Evolutionary conservation across 2,113 vertebrate genomes (phyloP).

Genomic region (Motacilla tschutschensis): DNA sequence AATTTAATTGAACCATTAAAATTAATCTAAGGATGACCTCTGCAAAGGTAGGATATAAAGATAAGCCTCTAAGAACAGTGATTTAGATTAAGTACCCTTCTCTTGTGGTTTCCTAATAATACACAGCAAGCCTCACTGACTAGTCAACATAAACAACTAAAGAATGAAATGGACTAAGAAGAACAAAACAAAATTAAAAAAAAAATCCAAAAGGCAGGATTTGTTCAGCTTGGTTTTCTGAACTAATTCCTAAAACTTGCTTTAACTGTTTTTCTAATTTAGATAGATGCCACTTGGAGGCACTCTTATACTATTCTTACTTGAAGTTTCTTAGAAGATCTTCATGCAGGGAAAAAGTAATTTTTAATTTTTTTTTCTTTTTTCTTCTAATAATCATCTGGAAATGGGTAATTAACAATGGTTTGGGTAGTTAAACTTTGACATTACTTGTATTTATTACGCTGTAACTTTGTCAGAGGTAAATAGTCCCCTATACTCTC

Average conservation of each 20-base stretch:
- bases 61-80: background rate
- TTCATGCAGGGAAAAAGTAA: background rate
- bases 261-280: slow-evolving; percentile 55
- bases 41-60: background rate
- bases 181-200: background rate
- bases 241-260: background rate
- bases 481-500: slow-evolving; percentile 54
- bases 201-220: background rate
- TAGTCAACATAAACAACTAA: background rate
- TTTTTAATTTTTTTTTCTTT: background rate
- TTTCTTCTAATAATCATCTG: slow-evolving; percentile 65
- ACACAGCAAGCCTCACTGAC: background rate
- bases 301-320: slow-evolving; percentile 72
- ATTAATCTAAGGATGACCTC: background rate
- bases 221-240: background rate
- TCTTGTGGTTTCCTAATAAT: background rate
- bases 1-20: background rate
- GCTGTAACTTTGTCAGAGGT: slow-evolving; percentile 58
- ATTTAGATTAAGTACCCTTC: background rate
- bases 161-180: background rate
- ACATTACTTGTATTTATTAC: slow-evolving; percentile 69
- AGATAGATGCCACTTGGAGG: slow-evolving; percentile 77
- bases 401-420: slow-evolving; percentile 68
- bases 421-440: slow-evolving; percentile 74
- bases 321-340: background rate